Evolutionary conservation across 2,113 vertebrate species (phyloP).

Genomic region (Spilogale gracilis): DNA sequence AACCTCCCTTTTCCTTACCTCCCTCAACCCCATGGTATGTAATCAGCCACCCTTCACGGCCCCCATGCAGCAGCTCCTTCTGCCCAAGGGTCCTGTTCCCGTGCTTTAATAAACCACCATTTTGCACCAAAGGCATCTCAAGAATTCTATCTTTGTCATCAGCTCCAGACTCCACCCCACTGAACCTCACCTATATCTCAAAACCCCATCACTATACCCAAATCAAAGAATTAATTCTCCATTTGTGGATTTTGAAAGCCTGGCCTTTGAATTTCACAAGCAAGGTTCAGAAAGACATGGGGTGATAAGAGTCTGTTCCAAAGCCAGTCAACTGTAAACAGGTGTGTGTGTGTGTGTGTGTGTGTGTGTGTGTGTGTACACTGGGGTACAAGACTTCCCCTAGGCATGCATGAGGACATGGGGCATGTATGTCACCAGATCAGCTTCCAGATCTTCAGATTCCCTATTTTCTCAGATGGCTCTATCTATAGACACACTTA

Average conservation of each 20-base stretch:
- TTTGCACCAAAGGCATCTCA: background rate
- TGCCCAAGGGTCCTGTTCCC: background rate
- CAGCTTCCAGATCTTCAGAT: background rate
- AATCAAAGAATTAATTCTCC: background rate
- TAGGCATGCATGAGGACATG: fast-evolving
- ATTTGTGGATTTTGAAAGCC: background rate
- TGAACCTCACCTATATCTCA: background rate
- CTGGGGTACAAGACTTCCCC: background rate
- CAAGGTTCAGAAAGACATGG: background rate
- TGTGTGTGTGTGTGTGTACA: background rate
- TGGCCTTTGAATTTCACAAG: background rate
- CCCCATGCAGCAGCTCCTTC: too few relatives aligned
- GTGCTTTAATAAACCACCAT: background rate
- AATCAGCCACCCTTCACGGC: background rate
- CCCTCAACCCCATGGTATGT: background rate
- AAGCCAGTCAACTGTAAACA: background rate
- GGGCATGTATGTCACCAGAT: background rate
- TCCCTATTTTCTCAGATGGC: background rate
- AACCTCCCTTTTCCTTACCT: background rate
- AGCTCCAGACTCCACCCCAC: background rate
- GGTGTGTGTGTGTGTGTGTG: background rate
- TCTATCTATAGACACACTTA: background rate
- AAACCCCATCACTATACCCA: background rate
- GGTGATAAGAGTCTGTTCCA: background rate
- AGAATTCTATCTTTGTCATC: background rate